phyloP scores from a whole-genome alignment of 1,140 invertebrate genomes.

The Delia radicum region DNA sequence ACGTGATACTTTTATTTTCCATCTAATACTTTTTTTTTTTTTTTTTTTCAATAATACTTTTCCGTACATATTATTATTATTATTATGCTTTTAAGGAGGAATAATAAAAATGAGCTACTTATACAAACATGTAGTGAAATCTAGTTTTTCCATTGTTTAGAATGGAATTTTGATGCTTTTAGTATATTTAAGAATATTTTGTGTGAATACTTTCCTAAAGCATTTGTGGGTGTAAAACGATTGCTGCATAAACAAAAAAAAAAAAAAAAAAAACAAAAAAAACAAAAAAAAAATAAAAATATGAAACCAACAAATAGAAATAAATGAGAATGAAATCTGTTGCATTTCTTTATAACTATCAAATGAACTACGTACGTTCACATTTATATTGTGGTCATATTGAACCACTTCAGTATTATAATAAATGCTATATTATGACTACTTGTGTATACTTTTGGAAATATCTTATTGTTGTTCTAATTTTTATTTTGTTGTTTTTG shows the following conservation, averaged over 20 bases:
- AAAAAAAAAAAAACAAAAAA: no score
- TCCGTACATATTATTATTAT: not conserved
- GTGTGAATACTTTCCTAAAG: not conserved
- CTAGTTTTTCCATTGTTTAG: not conserved
- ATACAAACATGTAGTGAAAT: not conserved
- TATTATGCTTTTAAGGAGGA: not conserved
- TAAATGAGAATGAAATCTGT: not conserved
- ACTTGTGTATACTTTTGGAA: not conserved
- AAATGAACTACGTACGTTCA: not conserved
- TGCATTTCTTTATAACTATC: not conserved
- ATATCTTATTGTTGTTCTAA: not conserved
- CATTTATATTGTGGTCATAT: not conserved
- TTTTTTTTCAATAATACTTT: not conserved
- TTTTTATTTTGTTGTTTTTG: not conserved
- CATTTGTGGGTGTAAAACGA: not conserved
- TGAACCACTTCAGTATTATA: not conserved
- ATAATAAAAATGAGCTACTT: not conserved
- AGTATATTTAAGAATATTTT: not conserved
- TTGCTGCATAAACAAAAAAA: not conserved
- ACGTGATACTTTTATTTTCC: conserved; percentile 6
- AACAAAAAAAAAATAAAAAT: not conserved
- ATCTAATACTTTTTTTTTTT: not conserved
- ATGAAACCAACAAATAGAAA: not conserved
- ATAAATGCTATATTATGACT: not conserved
- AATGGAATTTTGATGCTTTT: not conserved